A percentile compares a stretch with the other conserved stretches of the same genome.
These are phyloP conservation scores for Rhingia rostrata DNA, from an alignment of 2,888 invertebrate genomes.

Conservation along the genomic window DNA sequence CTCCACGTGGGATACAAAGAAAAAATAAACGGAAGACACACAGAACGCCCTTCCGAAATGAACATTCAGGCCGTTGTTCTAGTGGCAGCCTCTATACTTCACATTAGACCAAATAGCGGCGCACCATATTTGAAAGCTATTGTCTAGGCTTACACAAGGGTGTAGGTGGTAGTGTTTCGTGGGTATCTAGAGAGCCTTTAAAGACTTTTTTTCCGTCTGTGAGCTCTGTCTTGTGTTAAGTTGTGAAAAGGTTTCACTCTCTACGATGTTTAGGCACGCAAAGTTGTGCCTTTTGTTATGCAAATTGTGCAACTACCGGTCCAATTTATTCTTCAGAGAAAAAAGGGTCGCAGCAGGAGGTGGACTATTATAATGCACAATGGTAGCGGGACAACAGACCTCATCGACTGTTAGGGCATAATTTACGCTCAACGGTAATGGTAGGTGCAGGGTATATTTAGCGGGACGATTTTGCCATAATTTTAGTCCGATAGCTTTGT, in stretches of 20 bases:
- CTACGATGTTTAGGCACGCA: slow-evolving; percentile 74
- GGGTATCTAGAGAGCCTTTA: slow-evolving; percentile 16
- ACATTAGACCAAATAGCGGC: slow-evolving; percentile 55
- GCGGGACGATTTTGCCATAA: slow-evolving; percentile 37
- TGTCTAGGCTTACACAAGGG: slow-evolving; percentile 44
- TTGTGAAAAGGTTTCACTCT: slow-evolving; percentile 74
- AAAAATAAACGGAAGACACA: slow-evolving; percentile 56
- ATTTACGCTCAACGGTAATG: slow-evolving; percentile 56
- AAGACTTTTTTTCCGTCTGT: slow-evolving; percentile 48
- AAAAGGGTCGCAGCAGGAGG: slow-evolving; percentile 17
- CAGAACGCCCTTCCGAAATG: slow-evolving; percentile 62
- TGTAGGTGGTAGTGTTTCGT: background rate
- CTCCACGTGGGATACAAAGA: slow-evolving; percentile 8
- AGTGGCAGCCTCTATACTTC: slow-evolving; percentile 28
- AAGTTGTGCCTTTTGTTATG: slow-evolving; percentile 73
- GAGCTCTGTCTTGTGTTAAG: slow-evolving; percentile 67
- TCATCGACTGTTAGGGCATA: slow-evolving; percentile 67
- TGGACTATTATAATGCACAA: slow-evolving; percentile 63
- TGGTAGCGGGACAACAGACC: slow-evolving; percentile 45
- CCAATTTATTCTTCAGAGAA: slow-evolving; percentile 64
- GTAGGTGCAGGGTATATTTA: slow-evolving; percentile 5
- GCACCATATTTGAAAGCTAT: slow-evolving; percentile 64
- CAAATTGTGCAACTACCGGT: slow-evolving; percentile 74
- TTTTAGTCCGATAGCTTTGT: slow-evolving; percentile 37
- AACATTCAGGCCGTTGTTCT: slow-evolving; percentile 59